phyloP scores from a whole-genome alignment of 2,797 vertebrate genomes.

The Coranthus polyacanthus region DNA sequence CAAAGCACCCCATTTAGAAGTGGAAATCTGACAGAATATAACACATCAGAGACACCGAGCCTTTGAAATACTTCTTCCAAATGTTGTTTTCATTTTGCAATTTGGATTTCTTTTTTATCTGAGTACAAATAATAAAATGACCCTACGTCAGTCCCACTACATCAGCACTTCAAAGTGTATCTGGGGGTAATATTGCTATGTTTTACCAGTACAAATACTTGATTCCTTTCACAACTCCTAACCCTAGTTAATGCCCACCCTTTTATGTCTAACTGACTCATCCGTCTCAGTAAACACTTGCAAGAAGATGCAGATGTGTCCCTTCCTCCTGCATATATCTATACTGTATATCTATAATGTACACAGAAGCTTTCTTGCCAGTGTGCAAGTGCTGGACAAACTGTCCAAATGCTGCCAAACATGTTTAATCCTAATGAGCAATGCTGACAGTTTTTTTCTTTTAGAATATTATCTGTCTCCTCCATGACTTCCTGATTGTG shows the following conservation, averaged over 20 bases:
- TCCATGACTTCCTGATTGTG: not conserved
- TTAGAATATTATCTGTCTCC: not conserved
- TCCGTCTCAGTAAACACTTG: conserved; percentile 18
- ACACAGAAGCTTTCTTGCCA: not conserved
- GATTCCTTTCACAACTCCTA: conserved; percentile 17
- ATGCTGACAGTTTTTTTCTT: not conserved
- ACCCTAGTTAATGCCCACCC: conserved; percentile 21
- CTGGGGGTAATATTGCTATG: not conserved
- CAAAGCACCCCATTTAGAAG: not conserved
- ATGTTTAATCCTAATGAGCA: conserved; percentile 10
- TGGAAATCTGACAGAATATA: conserved; percentile 4
- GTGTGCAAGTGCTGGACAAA: not conserved
- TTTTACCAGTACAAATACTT: conserved; percentile 2
- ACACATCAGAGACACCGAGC: not conserved
- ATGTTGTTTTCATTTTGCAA: not conserved
- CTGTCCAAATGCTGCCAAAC: conserved; percentile 3
- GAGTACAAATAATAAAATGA: not conserved
- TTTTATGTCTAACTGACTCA: conserved; percentile 40
- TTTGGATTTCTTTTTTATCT: not conserved
- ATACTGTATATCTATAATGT: not conserved
- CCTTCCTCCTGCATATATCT: too few species aligned
- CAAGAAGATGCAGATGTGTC: conserved; percentile 10
- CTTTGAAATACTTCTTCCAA: not conserved
- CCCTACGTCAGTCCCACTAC: not conserved
- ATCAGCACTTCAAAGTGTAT: conserved; percentile 8